A percentile compares a stretch with the other conserved stretches of the same genome.
Conservation (phyloP, 2,888 invertebrate species). For the Heliconius erato region DNA sequence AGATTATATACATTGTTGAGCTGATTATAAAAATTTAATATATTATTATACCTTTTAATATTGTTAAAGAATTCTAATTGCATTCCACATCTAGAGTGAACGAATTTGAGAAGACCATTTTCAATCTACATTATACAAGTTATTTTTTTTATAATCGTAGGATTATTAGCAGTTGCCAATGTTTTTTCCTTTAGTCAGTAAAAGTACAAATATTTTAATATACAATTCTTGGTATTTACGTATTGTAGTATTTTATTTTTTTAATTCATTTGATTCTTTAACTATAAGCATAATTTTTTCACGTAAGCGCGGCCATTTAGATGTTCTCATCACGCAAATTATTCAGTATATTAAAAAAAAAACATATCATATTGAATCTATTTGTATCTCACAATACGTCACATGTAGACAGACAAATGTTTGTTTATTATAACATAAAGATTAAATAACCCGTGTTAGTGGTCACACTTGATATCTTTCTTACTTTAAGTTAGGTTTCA, state of each 20-base stretch:
- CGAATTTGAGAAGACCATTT: constrained; percentile 86
- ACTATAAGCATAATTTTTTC: constrained; percentile 85
- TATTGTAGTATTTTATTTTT: constrained; percentile 85
- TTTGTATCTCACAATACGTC: constrained; percentile 65
- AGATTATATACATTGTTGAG: constrained; percentile 88
- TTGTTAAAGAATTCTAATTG: constrained; percentile 87
- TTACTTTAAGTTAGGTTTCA: neutral
- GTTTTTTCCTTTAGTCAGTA: constrained; percentile 91
- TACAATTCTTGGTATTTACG: constrained; percentile 86
- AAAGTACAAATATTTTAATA: constrained; percentile 93
- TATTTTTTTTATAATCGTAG: constrained; percentile 85
- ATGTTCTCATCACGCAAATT: constrained; percentile 79
- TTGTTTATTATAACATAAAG: no score
- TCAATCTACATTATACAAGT: constrained; percentile 86
- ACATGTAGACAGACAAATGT: constrained; percentile 47
- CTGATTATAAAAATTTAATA: constrained; percentile 87
- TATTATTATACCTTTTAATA: constrained; percentile 87
- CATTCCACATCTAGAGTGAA: constrained; percentile 86
- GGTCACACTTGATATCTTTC: neutral
- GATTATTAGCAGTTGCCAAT: constrained; percentile 86
- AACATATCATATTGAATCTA: constrained; percentile 84
- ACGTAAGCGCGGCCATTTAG: constrained; percentile 80
- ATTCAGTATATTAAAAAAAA: constrained; percentile 78
- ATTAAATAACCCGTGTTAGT: no score
- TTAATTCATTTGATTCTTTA: constrained; percentile 83